Evolutionary conservation across 2,113 vertebrate genomes (phyloP).

Genomic region (Aphyosemion australe): DNA sequence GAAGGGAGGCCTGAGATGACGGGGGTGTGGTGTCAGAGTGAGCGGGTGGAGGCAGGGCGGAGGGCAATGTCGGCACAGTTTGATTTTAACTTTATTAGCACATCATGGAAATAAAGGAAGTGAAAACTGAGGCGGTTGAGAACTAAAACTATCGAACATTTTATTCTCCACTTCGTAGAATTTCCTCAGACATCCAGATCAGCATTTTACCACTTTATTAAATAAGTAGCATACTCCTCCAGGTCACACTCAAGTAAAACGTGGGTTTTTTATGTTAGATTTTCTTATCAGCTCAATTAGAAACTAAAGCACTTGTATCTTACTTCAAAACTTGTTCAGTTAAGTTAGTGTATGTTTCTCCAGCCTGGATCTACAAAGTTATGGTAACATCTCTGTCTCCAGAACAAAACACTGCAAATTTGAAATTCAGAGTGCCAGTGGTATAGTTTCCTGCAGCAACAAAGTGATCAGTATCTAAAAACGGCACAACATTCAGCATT

Average conservation of each 20-base stretch:
- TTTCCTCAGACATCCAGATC: slow-evolving; percentile 1
- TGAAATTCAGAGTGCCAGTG: not conserved
- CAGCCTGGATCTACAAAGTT: too few species aligned
- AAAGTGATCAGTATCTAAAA: slow-evolving; percentile 15
- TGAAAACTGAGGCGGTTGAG: slow-evolving; percentile 40
- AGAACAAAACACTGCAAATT: not conserved
- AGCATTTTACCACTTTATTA: not conserved
- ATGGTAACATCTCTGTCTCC: not conserved
- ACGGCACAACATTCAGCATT: not conserved
- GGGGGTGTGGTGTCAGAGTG: slow-evolving; percentile 45
- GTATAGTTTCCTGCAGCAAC: slow-evolving; percentile 1
- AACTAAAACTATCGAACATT: slow-evolving; percentile 1
- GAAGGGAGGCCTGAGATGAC: slow-evolving; percentile 5
- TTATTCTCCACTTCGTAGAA: not conserved
- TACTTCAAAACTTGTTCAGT: too few species aligned
- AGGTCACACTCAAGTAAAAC: not conserved
- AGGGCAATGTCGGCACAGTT: slow-evolving; percentile 13
- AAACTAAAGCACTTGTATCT: too few species aligned
- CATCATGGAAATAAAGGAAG: slow-evolving; percentile 60
- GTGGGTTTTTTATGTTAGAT: too few species aligned
- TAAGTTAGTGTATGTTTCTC: too few species aligned
- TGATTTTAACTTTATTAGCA: slow-evolving; percentile 7
- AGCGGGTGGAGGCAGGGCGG: not conserved
- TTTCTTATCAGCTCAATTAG: too few species aligned
- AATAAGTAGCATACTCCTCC: not conserved